Percentiles rank a stretch among this genome's conserved stretches.
Evolutionary conservation across 2,797 vertebrate genomes (phyloP).

Genomic region (Myotis vivesi): DNA sequence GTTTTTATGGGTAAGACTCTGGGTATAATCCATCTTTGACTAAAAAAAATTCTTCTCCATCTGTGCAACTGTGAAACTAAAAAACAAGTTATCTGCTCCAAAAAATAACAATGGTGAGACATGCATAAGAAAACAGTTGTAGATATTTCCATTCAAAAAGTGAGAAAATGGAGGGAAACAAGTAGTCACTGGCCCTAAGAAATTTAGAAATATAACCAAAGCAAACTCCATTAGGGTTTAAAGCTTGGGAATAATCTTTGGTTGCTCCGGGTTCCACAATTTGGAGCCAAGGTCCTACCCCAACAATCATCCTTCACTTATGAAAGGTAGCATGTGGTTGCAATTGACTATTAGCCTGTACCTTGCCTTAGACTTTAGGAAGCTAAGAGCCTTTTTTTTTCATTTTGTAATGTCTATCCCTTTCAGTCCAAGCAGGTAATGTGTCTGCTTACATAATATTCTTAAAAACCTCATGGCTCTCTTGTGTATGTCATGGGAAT

Average conservation of each 20-base stretch:
- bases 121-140: not conserved
- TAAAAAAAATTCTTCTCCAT: not conserved
- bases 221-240: not conserved
- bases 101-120: not conserved
- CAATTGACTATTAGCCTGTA: not conserved
- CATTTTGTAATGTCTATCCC: not conserved
- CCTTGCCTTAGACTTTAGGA: not conserved
- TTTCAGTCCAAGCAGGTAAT: not conserved
- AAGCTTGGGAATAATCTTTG: not conserved
- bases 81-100: not conserved
- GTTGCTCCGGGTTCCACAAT: not conserved
- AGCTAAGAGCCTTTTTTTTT: not conserved
- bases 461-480: not conserved
- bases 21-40: not conserved
- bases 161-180: not conserved
- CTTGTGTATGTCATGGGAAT: not conserved
- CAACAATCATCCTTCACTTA: not conserved
- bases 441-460: not conserved
- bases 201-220: not conserved
- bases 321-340: not conserved
- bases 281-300: accelerated
- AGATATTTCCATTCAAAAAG: not conserved
- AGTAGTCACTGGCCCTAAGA: not conserved
- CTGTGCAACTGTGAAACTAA: not conserved
- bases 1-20: not conserved